Evolutionary conservation across 92 coral and sea anemone species (phyloP).

Genomic region (Virgularia gustaviana): DNA sequence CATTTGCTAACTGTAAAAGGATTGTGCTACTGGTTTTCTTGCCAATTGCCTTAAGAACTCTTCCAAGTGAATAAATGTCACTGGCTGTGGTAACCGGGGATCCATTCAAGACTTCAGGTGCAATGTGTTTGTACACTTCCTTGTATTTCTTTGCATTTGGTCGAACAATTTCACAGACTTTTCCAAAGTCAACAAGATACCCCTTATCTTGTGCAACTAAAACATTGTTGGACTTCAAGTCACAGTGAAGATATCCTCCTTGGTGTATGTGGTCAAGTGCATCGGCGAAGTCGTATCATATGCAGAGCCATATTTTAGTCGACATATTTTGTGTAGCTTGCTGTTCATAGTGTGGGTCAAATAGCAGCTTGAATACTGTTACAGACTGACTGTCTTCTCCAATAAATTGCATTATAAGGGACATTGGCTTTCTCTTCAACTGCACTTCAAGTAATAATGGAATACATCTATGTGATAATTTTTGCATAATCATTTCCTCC

Average conservation of each 20-base stretch:
- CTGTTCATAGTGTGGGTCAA: not conserved
- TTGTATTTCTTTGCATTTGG: constrained; percentile 39
- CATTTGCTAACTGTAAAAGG: not conserved
- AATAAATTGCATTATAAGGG: constrained; percentile 41
- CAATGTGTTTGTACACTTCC: constrained; percentile 41
- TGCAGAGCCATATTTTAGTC: constrained; percentile 23
- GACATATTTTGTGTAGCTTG: not conserved
- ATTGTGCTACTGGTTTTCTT: not conserved
- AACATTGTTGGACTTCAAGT: constrained; percentile 38
- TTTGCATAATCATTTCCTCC: constrained; percentile 45
- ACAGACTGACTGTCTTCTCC: constrained; percentile 17
- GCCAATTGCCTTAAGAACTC: constrained; percentile 32
- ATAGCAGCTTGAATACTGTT: constrained; percentile 7
- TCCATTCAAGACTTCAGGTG: constrained; percentile 40
- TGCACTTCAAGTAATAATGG: constrained; percentile 44
- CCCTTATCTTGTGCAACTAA: constrained; percentile 29
- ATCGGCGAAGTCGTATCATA: constrained; percentile 49
- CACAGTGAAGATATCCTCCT: constrained; percentile 41
- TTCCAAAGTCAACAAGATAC: constrained; percentile 52
- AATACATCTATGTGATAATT: constrained; percentile 28
- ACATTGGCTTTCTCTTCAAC: constrained; percentile 9
- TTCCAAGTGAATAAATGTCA: constrained; percentile 39
- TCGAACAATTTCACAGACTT: constrained; percentile 33
- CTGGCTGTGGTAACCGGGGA: constrained; percentile 41
- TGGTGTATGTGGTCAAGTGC: constrained; percentile 45